phyloP scores from a whole-genome alignment of 1,140 invertebrate species.

The Trissolcus basalis region DNA sequence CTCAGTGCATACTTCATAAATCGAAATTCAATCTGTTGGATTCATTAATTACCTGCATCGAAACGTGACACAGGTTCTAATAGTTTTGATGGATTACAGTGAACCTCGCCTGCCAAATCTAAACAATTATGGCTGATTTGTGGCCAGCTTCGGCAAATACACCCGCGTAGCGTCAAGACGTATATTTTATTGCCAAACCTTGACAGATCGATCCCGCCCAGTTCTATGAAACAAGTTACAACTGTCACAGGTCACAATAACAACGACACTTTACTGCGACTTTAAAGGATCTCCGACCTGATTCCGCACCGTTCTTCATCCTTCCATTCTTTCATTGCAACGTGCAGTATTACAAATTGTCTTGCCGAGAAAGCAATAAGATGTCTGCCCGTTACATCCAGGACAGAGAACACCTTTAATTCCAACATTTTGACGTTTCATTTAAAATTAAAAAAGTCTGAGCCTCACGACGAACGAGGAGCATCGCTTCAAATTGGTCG shows the following conservation, averaged over 20 bases:
- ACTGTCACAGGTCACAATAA: slow-evolving; percentile 46
- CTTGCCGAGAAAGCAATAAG: slow-evolving; percentile 28
- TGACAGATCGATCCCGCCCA: slow-evolving; percentile 37
- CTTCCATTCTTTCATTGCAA: slow-evolving; percentile 15
- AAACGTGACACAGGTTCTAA: slow-evolving; percentile 25
- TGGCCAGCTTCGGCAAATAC: slow-evolving; percentile 41
- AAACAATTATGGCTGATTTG: slow-evolving; percentile 62
- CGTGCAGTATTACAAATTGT: slow-evolving; percentile 27
- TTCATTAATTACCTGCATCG: slow-evolving; percentile 37
- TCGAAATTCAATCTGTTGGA: slow-evolving; percentile 21
- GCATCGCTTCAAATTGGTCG: too few relatives aligned
- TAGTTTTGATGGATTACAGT: slow-evolving; percentile 38
- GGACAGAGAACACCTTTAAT: slow-evolving; percentile 7
- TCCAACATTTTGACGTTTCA: slow-evolving; percentile 11
- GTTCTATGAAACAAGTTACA: slow-evolving; percentile 30
- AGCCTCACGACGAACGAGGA: too few relatives aligned
- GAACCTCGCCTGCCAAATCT: slow-evolving; percentile 39
- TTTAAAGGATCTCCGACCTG: slow-evolving; percentile 37
- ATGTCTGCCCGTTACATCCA: slow-evolving; percentile 5
- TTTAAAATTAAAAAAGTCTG: background rate
- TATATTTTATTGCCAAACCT: slow-evolving; percentile 47
- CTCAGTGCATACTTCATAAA: slow-evolving; percentile 16
- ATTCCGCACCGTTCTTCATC: slow-evolving; percentile 17
- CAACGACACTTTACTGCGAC: slow-evolving; percentile 24
- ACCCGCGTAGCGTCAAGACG: slow-evolving; percentile 25